Evolutionary conservation across 2,797 vertebrate genomes (phyloP).

Genomic region (Lepus townsendii): DNA sequence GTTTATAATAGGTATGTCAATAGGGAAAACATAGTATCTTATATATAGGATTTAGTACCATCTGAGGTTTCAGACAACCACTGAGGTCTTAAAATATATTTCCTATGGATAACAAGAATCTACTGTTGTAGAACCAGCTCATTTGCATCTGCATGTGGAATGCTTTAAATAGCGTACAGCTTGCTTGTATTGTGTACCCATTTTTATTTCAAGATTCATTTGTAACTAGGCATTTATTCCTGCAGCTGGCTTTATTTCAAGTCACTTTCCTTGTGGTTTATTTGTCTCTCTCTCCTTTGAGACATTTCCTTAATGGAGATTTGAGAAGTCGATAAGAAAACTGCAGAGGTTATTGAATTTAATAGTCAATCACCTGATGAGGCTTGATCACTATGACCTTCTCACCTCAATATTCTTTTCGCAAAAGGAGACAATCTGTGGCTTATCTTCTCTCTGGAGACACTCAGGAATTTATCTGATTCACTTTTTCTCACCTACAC

Average conservation of each 20-base stretch:
- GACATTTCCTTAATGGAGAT: slow-evolving; percentile 79
- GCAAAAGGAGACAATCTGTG: slow-evolving; percentile 50
- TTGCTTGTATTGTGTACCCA: neutral
- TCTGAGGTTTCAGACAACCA: neutral
- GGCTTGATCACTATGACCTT: slow-evolving; percentile 74
- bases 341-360: slow-evolving; percentile 73
- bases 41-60: neutral
- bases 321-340: slow-evolving; percentile 74
- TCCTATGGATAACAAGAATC: neutral
- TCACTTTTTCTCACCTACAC: slow-evolving; percentile 61
- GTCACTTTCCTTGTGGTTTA: slow-evolving; percentile 58
- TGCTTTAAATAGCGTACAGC: neutral
- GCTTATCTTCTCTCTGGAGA: slow-evolving; percentile 57
- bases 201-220: slow-evolving; percentile 58
- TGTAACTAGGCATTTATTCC: slow-evolving; percentile 45
- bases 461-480: slow-evolving; percentile 60
- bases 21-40: neutral
- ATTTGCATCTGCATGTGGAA: neutral
- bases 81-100: neutral
- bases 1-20: neutral
- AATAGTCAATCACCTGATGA: slow-evolving; percentile 72
- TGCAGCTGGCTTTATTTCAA: slow-evolving; percentile 57
- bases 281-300: slow-evolving; percentile 62
- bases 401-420: slow-evolving; percentile 76
- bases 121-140: neutral